Evolutionary conservation across 2,113 vertebrate genomes (phyloP).

Genomic region (Gracilinanus agilis): DNA sequence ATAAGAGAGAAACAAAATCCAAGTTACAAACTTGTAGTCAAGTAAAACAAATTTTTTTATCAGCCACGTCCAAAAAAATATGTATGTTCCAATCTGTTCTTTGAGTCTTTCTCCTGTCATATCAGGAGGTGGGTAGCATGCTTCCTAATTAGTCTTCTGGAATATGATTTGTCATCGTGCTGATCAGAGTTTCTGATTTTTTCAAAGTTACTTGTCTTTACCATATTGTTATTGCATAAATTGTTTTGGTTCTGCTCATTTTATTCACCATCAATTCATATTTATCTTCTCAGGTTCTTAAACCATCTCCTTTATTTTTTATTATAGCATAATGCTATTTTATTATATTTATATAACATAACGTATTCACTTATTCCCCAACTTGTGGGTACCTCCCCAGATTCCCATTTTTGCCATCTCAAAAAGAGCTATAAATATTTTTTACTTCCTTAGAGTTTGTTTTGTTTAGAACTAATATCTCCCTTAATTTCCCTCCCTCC

Average conservation of each 20-base stretch:
- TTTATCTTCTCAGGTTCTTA: neutral
- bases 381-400: neutral
- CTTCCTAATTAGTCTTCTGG: too few species aligned
- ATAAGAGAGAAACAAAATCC: neutral
- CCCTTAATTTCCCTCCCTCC: too few species aligned
- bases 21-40: neutral
- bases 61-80: neutral
- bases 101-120: neutral
- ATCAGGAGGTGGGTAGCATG: too few species aligned
- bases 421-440: neutral
- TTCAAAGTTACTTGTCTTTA: neutral
- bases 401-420: neutral
- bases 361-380: neutral
- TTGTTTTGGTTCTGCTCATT: neutral
- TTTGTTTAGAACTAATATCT: too few species aligned
- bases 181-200: neutral
- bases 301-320: neutral
- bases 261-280: neutral
- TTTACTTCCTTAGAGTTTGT: neutral
- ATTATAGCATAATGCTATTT: too few species aligned
- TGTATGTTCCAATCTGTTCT: neutral
- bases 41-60: neutral
- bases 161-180: neutral
- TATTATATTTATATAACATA: too few species aligned
- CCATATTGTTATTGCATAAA: neutral